Percentiles rank a stretch among this genome's conserved stretches.
These are phyloP conservation scores for Platycheirus albimanus DNA, from an alignment of 2,888 invertebrate species.

Conservation along the genomic window DNA sequence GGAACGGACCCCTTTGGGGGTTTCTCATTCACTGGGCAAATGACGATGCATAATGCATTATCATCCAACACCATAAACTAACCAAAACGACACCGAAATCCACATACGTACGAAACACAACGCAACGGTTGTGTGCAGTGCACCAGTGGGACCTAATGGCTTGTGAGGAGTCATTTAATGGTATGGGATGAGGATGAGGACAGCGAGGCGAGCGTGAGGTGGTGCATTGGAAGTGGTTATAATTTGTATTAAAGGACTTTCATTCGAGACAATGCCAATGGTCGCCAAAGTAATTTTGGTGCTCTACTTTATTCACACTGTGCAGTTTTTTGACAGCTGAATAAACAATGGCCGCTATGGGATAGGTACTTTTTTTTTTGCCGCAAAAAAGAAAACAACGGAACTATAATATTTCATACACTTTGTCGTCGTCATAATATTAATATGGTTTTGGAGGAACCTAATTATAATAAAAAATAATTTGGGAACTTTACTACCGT, in stretches of 20 bases:
- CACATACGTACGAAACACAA: conserved; percentile 38
- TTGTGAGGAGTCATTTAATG: not conserved
- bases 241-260: conserved; percentile 27
- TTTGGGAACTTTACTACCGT: no score
- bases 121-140: conserved; percentile 44
- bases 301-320: conserved; percentile 1
- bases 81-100: conserved; percentile 36
- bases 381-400: no score
- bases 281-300: not conserved
- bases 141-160: conserved; percentile 19
- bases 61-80: conserved; percentile 56
- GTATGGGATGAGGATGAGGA: no score
- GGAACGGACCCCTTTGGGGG: conserved; percentile 54
- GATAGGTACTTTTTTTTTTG: no score
- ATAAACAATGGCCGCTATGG: not conserved
- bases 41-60: conserved; percentile 73
- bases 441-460: no score
- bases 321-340: conserved; percentile 5
- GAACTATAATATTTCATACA: no score
- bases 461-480: no score
- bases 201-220: not conserved
- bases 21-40: conserved; percentile 61
- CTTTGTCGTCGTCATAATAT: no score
- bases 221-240: no score
- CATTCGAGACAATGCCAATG: not conserved